Evolutionary conservation across 2,888 invertebrate genomes (phyloP).

Genomic region (Globia sparganii): DNA sequence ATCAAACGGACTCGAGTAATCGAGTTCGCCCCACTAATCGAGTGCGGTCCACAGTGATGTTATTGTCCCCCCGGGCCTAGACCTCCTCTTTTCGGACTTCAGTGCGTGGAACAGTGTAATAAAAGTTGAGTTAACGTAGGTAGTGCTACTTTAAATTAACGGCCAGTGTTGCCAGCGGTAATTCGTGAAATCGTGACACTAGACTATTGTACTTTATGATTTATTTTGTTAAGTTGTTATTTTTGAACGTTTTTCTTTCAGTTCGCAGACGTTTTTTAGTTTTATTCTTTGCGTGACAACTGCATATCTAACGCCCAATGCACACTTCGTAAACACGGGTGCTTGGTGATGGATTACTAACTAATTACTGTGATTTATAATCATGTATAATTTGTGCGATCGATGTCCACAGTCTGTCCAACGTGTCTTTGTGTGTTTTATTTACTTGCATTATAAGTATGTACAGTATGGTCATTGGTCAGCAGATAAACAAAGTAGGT

Average conservation of each 20-base stretch:
- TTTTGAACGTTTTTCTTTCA: constrained; percentile 12
- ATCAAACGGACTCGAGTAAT: constrained; percentile 77
- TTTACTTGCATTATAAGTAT: not conserved
- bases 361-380: constrained; percentile 15
- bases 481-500: not conserved
- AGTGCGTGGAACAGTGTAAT: constrained; percentile 58
- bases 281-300: constrained; percentile 14
- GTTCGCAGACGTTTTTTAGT: not conserved
- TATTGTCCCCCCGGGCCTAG: constrained; percentile 56
- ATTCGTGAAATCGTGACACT: constrained; percentile 29
- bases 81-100: constrained; percentile 31
- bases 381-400: constrained; percentile 8
- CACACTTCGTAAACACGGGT: constrained; percentile 10
- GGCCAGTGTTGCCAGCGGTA: constrained; percentile 38
- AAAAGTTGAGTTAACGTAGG: constrained; percentile 42
- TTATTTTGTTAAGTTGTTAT: constrained; percentile 25
- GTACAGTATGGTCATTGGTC: not conserved
- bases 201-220: constrained; percentile 3
- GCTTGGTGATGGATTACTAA: constrained; percentile 18
- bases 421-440: not conserved
- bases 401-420: not conserved
- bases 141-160: constrained; percentile 48
- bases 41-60: constrained; percentile 51
- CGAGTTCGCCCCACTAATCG: constrained; percentile 63
- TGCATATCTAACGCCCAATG: constrained; percentile 16